phyloP scores from a whole-genome alignment of 2,797 vertebrate genomes.

The Oryzias dopingdopingensis region DNA sequence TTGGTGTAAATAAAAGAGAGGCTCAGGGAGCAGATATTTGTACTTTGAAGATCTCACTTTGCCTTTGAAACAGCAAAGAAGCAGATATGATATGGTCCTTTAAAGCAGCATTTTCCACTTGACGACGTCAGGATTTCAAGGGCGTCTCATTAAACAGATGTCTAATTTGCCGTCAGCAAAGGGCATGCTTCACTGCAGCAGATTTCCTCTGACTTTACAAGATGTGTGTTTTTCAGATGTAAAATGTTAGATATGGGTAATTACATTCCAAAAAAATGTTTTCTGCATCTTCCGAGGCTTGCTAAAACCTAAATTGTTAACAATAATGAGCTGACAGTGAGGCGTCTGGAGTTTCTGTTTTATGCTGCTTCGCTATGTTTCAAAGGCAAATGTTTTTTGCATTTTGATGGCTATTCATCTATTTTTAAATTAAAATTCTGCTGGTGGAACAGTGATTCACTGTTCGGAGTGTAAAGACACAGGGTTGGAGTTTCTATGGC shows the following conservation, averaged over 20 bases:
- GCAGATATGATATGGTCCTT: background rate
- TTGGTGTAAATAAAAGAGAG: no score
- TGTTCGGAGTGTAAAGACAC: background rate
- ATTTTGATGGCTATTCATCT: constrained; percentile 3
- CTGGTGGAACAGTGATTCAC: background rate
- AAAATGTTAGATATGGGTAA: no score
- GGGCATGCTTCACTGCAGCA: background rate
- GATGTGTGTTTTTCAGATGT: no score
- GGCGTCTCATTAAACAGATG: constrained; percentile 39
- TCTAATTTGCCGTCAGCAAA: constrained; percentile 28
- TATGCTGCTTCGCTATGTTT: no score
- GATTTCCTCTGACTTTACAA: no score
- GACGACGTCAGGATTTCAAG: constrained; percentile 45
- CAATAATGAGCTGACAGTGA: no score
- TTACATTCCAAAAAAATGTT: no score
- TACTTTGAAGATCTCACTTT: constrained; percentile 16
- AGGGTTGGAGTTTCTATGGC: background rate
- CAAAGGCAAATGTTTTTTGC: constrained; percentile 10
- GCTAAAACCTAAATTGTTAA: background rate
- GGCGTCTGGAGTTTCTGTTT: no score
- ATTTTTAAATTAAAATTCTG: constrained; percentile 3
- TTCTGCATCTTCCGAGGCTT: no score
- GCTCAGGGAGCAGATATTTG: constrained; percentile 9
- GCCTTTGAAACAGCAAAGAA: background rate
- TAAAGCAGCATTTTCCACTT: constrained; percentile 37